Evolutionary conservation across 2,888 invertebrate species (phyloP), one percentile per base, ranked within the genome.

Genomic region (Halictus quadricinctus): DNA sequence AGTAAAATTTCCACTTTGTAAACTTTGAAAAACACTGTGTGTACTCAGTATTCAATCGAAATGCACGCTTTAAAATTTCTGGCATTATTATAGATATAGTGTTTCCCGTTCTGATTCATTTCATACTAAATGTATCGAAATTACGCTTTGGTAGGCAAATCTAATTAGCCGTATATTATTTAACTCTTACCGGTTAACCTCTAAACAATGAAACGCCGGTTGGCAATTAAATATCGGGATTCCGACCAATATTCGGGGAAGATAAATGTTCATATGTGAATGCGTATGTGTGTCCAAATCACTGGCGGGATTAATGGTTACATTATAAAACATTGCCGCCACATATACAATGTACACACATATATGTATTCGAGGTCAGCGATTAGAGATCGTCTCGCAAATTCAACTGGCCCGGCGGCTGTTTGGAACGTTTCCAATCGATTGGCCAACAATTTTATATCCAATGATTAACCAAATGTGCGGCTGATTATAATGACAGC

Each of bases 341-440:
- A 15, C 18, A 29, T 36, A 66, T 29, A 15, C 36, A 36, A 36
- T 25, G 29, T 64, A 25, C 25, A 7, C 29, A 64, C 64, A 29
- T 36, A 29, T 36, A 64, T 66, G 76, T 25, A 46, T 70, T 72
- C 41, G 36, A 36, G 41, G 79, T 58, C 43, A n/a, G n/a, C 21
- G 77, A 85, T 79, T 76, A 72, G 48, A 46, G 80, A 80, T 83
- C 81, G 76, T 79, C 64, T 76, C 72, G 25, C 43, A 79, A 78
- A 83, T 83, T 69, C 72, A 76, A 58, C 54, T 58, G 25, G 80
- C 21, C 78, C 58, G 74, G 29, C 64, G 76, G 74, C 79, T 86
- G 48, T 86, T 87, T 87, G 87, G 87, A 83, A 69, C 69, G 46
- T 21, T 58, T 86, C 86, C 87, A 87, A 86, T 70, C 76, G 72